These are phyloP conservation scores for Zeus faber DNA, from an alignment of 2,113 vertebrate species.

Conservation along the genomic window DNA sequence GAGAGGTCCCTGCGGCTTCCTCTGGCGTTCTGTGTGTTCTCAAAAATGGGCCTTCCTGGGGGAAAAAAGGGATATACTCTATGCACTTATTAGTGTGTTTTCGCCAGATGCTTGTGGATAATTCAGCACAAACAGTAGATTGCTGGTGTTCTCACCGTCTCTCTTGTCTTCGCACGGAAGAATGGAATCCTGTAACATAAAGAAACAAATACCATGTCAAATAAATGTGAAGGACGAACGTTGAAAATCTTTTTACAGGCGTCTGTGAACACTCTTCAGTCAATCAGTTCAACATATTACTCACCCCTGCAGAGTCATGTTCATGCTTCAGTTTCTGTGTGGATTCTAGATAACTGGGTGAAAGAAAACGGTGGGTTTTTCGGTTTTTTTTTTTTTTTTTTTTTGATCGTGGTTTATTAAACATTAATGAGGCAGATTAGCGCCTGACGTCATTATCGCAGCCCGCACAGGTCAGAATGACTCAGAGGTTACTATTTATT, in stretches of 20 bases:
- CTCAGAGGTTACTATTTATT: conserved; percentile 21
- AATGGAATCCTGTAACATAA: conserved; percentile 10
- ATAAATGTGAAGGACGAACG: too few species aligned
- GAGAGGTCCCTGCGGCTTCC: not conserved
- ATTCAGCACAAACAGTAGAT: not conserved
- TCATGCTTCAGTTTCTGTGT: conserved; percentile 44
- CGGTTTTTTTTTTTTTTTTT: not conserved
- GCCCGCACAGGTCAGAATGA: conserved; percentile 21
- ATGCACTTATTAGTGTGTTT: not conserved
- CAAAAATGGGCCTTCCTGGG: conserved; percentile 20
- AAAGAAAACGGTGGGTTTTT: not conserved
- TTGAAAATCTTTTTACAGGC: not conserved
- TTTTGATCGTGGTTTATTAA: not conserved
- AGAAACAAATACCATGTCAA: not conserved
- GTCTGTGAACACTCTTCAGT: not conserved
- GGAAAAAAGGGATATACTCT: conserved; percentile 14
- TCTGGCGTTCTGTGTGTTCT: not conserved
- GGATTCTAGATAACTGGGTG: conserved; percentile 60
- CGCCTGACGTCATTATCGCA: conserved; percentile 15
- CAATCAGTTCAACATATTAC: not conserved
- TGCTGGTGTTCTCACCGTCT: conserved; percentile 26
- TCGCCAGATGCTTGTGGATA: too few species aligned
- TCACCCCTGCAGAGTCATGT: conserved; percentile 40
- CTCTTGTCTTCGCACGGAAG: not conserved
- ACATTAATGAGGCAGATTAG: conserved; percentile 35